Conservation (phyloP, 1,140 invertebrate genomes). For the Megalopta genalis region DNA sequence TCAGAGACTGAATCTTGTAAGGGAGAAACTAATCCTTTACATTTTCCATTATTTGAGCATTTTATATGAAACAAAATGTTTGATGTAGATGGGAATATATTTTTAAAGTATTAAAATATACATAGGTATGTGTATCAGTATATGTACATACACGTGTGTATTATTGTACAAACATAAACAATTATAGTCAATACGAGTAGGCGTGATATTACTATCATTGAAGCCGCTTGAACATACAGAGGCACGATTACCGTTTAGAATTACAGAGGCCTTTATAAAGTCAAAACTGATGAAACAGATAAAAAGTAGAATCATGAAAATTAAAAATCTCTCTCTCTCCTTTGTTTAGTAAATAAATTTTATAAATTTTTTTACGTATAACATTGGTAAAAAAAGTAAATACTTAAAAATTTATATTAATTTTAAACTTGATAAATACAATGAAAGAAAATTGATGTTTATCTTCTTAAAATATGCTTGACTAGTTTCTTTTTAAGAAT, state of each 20-base stretch:
- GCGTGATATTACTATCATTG: slow-evolving; percentile 32
- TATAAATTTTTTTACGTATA: slow-evolving; percentile 29
- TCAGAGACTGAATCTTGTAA: slow-evolving; percentile 62
- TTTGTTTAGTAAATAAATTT: slow-evolving; percentile 32
- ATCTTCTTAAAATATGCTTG: slow-evolving; percentile 21
- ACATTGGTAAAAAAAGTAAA: slow-evolving; percentile 11
- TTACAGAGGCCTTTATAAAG: slow-evolving; percentile 55
- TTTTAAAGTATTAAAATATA: slow-evolving; percentile 60
- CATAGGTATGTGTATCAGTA: slow-evolving; percentile 24
- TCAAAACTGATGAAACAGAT: slow-evolving; percentile 24
- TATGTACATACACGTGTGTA: slow-evolving; percentile 32
- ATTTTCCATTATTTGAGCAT: slow-evolving; percentile 62
- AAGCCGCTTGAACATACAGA: slow-evolving; percentile 20
- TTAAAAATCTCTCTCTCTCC: slow-evolving; percentile 26
- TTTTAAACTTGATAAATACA: slow-evolving; percentile 25
- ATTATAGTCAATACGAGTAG: slow-evolving; percentile 53
- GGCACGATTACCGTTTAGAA: slow-evolving; percentile 49
- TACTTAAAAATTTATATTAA: slow-evolving; percentile 8
- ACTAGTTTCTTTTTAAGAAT: slow-evolving; percentile 17
- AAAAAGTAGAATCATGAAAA: slow-evolving; percentile 26
- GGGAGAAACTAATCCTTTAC: slow-evolving; percentile 50
- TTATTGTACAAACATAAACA: slow-evolving; percentile 54
- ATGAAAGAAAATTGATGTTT: slow-evolving; percentile 30
- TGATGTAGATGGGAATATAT: slow-evolving; percentile 58
- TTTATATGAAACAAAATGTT: slow-evolving; percentile 53